phyloP scores from a whole-genome alignment of 2,113 vertebrate species.

The Carlito syrichta region DNA sequence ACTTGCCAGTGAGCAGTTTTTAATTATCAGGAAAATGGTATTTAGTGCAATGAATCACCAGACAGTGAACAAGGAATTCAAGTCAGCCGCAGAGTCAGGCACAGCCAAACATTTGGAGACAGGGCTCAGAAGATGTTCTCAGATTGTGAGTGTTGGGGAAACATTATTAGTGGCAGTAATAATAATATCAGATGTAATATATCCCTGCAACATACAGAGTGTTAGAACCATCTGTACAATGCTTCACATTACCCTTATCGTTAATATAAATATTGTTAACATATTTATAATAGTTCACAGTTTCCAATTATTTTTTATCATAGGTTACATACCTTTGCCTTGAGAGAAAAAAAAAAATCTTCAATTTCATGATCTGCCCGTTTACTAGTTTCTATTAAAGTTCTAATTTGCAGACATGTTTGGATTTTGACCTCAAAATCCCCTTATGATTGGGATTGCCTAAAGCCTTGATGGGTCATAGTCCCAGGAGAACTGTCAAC shows the following conservation, averaged over 20 bases:
- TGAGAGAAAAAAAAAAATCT: conserved; percentile 57
- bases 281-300: not conserved
- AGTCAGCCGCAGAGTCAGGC: conserved; percentile 50
- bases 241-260: not conserved
- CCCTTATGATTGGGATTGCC: conserved; percentile 71
- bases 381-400: conserved; percentile 76
- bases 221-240: not conserved
- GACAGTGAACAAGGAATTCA: conserved; percentile 69
- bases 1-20: conserved; percentile 63
- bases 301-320: conserved; percentile 13
- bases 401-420: conserved; percentile 70
- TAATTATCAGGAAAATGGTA: conserved; percentile 69
- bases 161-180: conserved; percentile 46
- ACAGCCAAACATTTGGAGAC: conserved; percentile 50
- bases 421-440: conserved; percentile 76
- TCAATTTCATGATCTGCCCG: conserved; percentile 62
- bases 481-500: conserved; percentile 46
- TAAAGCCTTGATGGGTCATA: conserved; percentile 75
- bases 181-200: conserved; percentile 14
- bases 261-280: not conserved
- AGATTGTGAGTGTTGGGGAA: conserved; percentile 57
- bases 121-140: conserved; percentile 42
- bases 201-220: not conserved
- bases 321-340: not conserved
- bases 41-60: conserved; percentile 78